Percentiles rank a stretch among this genome's conserved stretches.
Evolutionary conservation across 2,888 invertebrate genomes (phyloP).

Genomic region (Drymonia ruficornis): DNA sequence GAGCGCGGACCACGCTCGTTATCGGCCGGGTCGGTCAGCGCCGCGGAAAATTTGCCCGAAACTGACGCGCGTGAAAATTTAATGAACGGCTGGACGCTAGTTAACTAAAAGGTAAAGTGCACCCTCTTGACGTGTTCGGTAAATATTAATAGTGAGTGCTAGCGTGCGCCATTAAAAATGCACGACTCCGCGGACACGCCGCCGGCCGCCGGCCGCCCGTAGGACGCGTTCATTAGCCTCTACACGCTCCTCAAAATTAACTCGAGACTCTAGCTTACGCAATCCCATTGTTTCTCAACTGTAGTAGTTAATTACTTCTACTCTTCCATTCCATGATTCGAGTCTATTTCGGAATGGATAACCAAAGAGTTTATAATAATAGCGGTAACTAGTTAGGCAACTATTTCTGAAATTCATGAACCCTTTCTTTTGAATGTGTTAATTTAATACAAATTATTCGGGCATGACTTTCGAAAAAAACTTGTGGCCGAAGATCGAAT

Average conservation of each 20-base stretch:
- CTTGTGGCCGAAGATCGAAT: neutral
- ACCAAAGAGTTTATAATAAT: too few species aligned
- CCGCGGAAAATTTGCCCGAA: constrained; percentile 84
- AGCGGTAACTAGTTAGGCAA: too few species aligned
- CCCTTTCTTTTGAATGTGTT: neutral
- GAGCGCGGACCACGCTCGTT: constrained; percentile 69
- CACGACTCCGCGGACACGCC: constrained; percentile 80
- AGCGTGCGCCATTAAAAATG: constrained; percentile 83
- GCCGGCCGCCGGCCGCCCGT: constrained; percentile 43
- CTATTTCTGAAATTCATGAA: too few species aligned
- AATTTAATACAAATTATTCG: neutral
- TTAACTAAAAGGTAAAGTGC: constrained; percentile 85
- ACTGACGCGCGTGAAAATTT: constrained; percentile 86
- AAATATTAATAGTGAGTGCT: constrained; percentile 84
- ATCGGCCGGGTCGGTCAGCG: constrained; percentile 78
- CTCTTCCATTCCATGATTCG: too few species aligned
- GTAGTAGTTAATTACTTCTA: too few species aligned
- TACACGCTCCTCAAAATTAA: constrained; percentile 49
- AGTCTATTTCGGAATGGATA: too few species aligned
- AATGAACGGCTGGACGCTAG: constrained; percentile 85
- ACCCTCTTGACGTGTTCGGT: constrained; percentile 85
- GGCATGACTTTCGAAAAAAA: neutral
- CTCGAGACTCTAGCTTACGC: constrained; percentile 36
- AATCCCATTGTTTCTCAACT: constrained; percentile 44
- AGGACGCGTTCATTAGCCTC: constrained; percentile 74